Conservation (phyloP, 1,140 invertebrate species). For the Ectropis grisescens region DNA sequence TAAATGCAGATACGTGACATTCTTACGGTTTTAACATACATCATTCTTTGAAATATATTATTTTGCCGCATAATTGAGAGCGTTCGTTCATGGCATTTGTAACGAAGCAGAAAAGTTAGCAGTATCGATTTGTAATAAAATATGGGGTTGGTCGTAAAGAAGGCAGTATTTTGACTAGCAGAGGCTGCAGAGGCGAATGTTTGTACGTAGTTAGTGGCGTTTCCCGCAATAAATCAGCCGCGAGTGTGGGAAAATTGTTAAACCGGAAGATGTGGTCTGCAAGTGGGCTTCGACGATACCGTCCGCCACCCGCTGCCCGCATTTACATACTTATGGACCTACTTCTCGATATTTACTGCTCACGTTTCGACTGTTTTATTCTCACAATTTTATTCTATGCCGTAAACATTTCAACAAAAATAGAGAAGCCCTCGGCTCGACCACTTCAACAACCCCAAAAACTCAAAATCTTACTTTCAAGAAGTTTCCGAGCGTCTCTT, state of each 20-base stretch:
- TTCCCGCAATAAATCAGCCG: slow-evolving; percentile 38
- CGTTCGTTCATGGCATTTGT: too few species aligned
- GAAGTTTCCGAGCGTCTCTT: slow-evolving; percentile 33
- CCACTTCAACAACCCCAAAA: too few species aligned
- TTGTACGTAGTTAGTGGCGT: slow-evolving; percentile 20
- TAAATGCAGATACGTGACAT: too few species aligned
- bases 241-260: slow-evolving; percentile 29
- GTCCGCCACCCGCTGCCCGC: slow-evolving; percentile 3
- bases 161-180: slow-evolving; percentile 26
- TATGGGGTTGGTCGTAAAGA: slow-evolving; percentile 31
- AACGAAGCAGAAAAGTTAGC: too few species aligned
- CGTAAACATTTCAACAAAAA: too few species aligned
- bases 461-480: slow-evolving; percentile 26
- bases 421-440: too few species aligned
- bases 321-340: slow-evolving; percentile 8
- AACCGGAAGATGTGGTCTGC: slow-evolving; percentile 25
- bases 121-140: slow-evolving; percentile 25
- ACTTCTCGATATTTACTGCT: too few species aligned
- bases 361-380: too few species aligned
- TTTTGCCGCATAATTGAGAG: too few species aligned
- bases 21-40: too few species aligned
- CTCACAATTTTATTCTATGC: too few species aligned
- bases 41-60: too few species aligned
- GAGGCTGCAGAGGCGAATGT: slow-evolving; percentile 16
- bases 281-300: slow-evolving; percentile 23